Conservation (phyloP, 2,888 invertebrate genomes). For the Ligdia adustata region DNA sequence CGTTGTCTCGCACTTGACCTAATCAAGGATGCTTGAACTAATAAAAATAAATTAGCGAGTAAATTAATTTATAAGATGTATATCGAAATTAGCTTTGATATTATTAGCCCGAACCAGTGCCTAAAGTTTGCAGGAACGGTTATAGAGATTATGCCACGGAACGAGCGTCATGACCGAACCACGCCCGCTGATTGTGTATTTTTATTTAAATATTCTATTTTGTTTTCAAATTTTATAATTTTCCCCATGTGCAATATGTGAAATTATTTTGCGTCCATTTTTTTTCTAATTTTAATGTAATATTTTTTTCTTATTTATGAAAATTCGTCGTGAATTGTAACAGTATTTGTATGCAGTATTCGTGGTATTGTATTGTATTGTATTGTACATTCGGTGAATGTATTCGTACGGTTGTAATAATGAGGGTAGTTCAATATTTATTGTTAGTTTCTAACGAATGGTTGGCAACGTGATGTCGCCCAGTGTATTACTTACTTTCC, state of each 20-base stretch:
- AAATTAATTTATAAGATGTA: slow-evolving; percentile 51
- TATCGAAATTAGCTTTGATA: slow-evolving; percentile 79
- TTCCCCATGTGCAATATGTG: slow-evolving; percentile 74
- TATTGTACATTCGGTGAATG: slow-evolving; percentile 47
- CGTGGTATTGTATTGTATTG: too few species aligned
- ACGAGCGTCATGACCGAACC: slow-evolving; percentile 34
- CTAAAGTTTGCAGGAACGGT: slow-evolving; percentile 65
- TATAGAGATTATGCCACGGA: slow-evolving; percentile 62
- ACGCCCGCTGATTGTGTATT: slow-evolving; percentile 48
- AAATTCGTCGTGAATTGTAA: slow-evolving; percentile 65
- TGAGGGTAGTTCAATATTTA: slow-evolving; percentile 41
- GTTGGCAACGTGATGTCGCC: slow-evolving; percentile 59
- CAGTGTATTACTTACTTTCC: slow-evolving; percentile 49
- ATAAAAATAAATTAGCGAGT: slow-evolving; percentile 44
- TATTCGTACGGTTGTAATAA: slow-evolving; percentile 37
- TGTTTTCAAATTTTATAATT: slow-evolving; percentile 43
- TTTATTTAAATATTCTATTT: too few species aligned
- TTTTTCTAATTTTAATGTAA: slow-evolving; percentile 47
- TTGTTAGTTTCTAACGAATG: slow-evolving; percentile 55
- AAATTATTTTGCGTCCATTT: slow-evolving; percentile 81
- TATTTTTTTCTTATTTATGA: slow-evolving; percentile 46
- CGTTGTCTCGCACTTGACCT: slow-evolving; percentile 40
- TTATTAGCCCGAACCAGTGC: slow-evolving; percentile 78
- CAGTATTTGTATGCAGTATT: slow-evolving; percentile 78
- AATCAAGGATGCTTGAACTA: slow-evolving; percentile 47